Conservation (phyloP, 2,888 invertebrate species). For the Cantharis nigra region DNA sequence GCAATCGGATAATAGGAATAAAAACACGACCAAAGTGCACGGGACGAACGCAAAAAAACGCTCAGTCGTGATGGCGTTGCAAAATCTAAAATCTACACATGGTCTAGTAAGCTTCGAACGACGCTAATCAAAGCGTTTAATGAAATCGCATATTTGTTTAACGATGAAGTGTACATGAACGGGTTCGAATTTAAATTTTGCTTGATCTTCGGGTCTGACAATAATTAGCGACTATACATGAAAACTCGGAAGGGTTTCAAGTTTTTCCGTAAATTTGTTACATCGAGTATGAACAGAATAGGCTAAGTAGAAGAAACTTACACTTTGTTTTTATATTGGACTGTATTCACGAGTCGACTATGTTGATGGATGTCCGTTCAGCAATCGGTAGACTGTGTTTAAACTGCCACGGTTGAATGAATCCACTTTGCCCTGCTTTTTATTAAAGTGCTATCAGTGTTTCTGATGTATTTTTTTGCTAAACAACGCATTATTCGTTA, state of each 20-base stretch:
- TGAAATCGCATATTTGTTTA: conserved; percentile 52
- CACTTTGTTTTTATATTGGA: neutral
- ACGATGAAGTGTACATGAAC: conserved; percentile 49
- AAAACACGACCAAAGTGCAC: conserved; percentile 9
- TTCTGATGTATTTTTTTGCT: neutral
- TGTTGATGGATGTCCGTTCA: conserved; percentile 22
- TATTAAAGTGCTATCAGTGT: conserved; percentile 26
- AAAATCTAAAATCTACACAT: conserved; percentile 37
- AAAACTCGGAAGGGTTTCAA: neutral
- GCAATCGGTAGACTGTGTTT: conserved; percentile 33
- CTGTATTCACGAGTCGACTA: conserved; percentile 19
- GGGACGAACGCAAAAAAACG: conserved; percentile 15
- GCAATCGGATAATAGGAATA: neutral
- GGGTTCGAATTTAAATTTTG: conserved; percentile 40
- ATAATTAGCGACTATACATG: neutral
- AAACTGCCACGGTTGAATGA: conserved; percentile 32
- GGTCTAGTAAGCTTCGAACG: conserved; percentile 51
- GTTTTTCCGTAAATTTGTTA: neutral
- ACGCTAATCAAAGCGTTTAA: conserved; percentile 53
- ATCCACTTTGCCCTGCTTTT: conserved; percentile 28
- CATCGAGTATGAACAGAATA: neutral
- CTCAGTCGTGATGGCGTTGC: conserved; percentile 23
- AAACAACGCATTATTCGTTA: neutral
- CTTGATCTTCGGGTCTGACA: conserved; percentile 33
- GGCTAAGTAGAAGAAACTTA: neutral